phyloP scores from a whole-genome alignment of 92 coral and sea anemone genomes.

The Bergia sp. region DNA sequence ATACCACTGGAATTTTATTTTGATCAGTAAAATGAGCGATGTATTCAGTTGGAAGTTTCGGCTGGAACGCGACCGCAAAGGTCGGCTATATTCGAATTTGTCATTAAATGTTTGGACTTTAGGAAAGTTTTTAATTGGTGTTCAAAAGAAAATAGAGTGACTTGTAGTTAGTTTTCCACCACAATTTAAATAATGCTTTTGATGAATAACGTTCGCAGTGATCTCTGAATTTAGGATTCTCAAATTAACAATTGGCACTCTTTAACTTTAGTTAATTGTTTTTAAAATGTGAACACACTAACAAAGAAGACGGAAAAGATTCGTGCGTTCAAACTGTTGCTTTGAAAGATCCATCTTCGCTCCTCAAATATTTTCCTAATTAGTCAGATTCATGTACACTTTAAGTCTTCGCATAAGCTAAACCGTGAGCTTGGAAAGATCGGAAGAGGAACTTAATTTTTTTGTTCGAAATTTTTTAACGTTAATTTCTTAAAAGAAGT shows the following conservation, averaged over 20 bases:
- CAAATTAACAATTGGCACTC: slow-evolving; percentile 15
- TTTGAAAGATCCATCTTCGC: no score
- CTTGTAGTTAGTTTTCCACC: background rate
- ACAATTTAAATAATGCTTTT: background rate
- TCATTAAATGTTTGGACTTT: background rate
- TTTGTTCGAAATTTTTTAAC: no score
- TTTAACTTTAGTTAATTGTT: background rate
- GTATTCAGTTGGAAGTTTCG: background rate
- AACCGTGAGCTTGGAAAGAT: no score
- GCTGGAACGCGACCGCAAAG: background rate
- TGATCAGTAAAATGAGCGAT: background rate
- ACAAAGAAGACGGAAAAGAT: no score
- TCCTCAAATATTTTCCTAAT: no score
- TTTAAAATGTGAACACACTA: background rate
- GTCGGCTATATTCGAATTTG: background rate
- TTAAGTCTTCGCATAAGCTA: no score
- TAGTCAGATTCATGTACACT: no score
- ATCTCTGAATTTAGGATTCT: slow-evolving; percentile 12
- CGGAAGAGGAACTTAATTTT: no score
- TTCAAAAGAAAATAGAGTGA: background rate
- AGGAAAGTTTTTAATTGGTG: background rate
- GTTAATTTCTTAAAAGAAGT: no score
- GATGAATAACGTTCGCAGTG: background rate
- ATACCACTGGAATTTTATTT: background rate
- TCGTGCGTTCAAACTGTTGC: no score